These are phyloP conservation scores for Mactra quadrangularis DNA, from an alignment of 1,140 invertebrate species.

Conservation along the genomic window DNA sequence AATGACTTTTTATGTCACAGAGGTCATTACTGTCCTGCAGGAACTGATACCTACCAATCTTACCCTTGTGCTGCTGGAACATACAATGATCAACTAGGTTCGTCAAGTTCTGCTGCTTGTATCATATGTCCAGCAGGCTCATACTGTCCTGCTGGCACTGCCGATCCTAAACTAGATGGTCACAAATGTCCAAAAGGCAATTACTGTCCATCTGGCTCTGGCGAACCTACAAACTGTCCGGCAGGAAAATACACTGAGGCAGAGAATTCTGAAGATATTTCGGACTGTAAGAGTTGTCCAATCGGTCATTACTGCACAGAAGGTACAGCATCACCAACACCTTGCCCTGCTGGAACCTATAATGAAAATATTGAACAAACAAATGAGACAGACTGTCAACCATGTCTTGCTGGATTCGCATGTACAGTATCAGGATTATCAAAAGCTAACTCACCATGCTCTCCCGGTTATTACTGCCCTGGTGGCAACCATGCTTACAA, in stretches of 20 bases:
- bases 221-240: conserved; percentile 71
- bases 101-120: conserved; percentile 68
- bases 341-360: conserved; percentile 76
- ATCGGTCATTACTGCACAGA: conserved; percentile 77
- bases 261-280: conserved; percentile 71
- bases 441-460: conserved; percentile 76
- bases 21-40: conserved; percentile 76
- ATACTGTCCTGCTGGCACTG: conserved; percentile 76
- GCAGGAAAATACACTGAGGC: conserved; percentile 80
- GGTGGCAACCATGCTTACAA: conserved; percentile 75
- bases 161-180: conserved; percentile 71
- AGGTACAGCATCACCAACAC: conserved; percentile 74
- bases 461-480: conserved; percentile 81
- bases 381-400: conserved; percentile 64
- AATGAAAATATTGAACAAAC: conserved; percentile 69
- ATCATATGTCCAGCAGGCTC: conserved; percentile 75
- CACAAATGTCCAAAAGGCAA: conserved; percentile 76
- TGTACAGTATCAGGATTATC: conserved; percentile 78
- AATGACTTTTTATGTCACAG: conserved; percentile 73
- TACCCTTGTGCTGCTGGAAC: conserved; percentile 76
- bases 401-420: conserved; percentile 77
- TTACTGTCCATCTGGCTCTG: conserved; percentile 72
- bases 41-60: conserved; percentile 74
- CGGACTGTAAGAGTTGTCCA: conserved; percentile 77
- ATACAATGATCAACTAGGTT: conserved; percentile 73